phyloP scores from a whole-genome alignment of 2,888 invertebrate species.

The Rhogogaster chlorosoma region DNA sequence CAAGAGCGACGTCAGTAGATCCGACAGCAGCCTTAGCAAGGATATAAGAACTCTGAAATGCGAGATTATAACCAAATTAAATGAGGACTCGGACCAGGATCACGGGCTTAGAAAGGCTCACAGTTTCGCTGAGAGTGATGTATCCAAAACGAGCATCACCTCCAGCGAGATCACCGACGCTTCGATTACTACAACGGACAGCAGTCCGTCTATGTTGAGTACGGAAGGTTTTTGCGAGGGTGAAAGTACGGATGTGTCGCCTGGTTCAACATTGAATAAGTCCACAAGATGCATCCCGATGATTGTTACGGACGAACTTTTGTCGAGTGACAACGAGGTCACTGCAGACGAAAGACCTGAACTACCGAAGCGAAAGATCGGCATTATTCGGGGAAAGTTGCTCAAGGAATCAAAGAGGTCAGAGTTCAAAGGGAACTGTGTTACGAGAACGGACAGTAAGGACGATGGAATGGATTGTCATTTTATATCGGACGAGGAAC shows the following conservation, averaged over 20 bases:
- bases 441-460: slow-evolving; percentile 71
- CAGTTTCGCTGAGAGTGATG: slow-evolving; percentile 75
- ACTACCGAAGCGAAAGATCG: slow-evolving; percentile 56
- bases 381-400: slow-evolving; percentile 56
- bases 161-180: slow-evolving; percentile 85
- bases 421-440: slow-evolving; percentile 54
- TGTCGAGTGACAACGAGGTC: slow-evolving; percentile 68
- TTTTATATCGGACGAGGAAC: slow-evolving; percentile 73
- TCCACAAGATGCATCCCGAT: slow-evolving; percentile 65
- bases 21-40: slow-evolving; percentile 67
- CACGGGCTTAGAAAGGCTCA: slow-evolving; percentile 71
- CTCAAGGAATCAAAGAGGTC: slow-evolving; percentile 54
- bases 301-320: slow-evolving; percentile 59
- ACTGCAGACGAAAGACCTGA: slow-evolving; percentile 54
- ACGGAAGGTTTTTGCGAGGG: slow-evolving; percentile 76
- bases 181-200: slow-evolving; percentile 82
- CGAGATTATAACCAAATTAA: slow-evolving; percentile 72
- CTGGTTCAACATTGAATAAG: slow-evolving; percentile 73
- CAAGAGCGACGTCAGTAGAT: slow-evolving; percentile 56
- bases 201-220: slow-evolving; percentile 72
- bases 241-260: slow-evolving; percentile 74
- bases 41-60: slow-evolving; percentile 72
- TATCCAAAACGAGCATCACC: slow-evolving; percentile 81
- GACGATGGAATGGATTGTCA: slow-evolving; percentile 76
- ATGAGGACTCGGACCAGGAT: slow-evolving; percentile 58